Percentiles rank a stretch among this genome's conserved stretches.
Evolutionary conservation across 2,888 invertebrate genomes (phyloP).

Genomic region (Eustalomyia histrio): DNA sequence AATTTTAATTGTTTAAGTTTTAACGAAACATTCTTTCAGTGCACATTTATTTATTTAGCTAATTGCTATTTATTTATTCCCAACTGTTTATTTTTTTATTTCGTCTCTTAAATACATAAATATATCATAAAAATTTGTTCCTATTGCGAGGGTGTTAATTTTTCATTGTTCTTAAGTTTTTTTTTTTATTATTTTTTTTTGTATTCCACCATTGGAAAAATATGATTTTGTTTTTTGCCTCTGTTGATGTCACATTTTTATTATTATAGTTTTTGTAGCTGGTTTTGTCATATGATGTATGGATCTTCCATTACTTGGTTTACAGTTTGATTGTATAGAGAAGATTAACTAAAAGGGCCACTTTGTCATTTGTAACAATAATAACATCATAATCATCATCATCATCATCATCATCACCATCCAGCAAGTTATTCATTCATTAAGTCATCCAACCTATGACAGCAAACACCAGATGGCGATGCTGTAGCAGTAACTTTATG

Average conservation of each 20-base stretch:
- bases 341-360: constrained; percentile 56
- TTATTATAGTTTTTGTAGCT: neutral
- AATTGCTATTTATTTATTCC: neutral
- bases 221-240: neutral
- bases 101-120: neutral
- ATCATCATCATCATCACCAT: neutral
- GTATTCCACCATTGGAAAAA: neutral
- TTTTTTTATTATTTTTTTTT: neutral
- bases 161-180: neutral
- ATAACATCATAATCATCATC: constrained; percentile 12
- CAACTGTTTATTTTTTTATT: neutral
- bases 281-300: neutral
- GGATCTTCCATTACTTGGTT: constrained; percentile 38
- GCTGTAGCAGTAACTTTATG: neutral
- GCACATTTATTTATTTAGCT: too few relatives aligned
- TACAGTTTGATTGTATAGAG: constrained; percentile 32
- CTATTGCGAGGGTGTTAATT: neutral
- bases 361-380: constrained; percentile 52
- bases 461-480: neutral
- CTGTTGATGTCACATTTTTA: constrained; percentile 2
- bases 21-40: too few relatives aligned
- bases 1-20: too few relatives aligned
- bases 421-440: neutral
- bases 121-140: neutral
- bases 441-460: neutral